phyloP scores from a whole-genome alignment of 2,113 vertebrate species.

The Hydrochoerus hydrochaeris region DNA sequence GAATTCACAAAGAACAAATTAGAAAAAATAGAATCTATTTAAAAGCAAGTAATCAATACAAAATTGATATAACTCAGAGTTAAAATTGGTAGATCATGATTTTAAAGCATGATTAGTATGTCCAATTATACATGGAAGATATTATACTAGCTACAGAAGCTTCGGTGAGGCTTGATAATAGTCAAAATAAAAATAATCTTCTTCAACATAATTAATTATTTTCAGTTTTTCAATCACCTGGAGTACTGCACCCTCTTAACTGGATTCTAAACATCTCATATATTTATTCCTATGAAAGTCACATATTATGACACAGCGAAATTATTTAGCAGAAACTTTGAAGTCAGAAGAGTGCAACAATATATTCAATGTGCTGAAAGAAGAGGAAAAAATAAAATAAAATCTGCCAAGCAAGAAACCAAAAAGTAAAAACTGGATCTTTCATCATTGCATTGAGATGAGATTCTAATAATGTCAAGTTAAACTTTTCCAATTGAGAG shows the following conservation, averaged over 20 bases:
- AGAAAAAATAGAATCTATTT: background rate
- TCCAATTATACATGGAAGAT: background rate
- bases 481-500: background rate
- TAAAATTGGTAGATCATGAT: background rate
- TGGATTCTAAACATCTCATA: background rate
- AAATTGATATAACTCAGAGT: background rate
- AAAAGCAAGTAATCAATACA: background rate
- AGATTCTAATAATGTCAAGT: background rate
- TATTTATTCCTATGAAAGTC: no score
- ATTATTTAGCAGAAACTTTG: background rate
- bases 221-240: background rate
- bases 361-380: background rate
- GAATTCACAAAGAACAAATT: background rate
- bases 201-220: no score
- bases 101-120: background rate
- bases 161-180: background rate
- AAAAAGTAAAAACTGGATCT: background rate
- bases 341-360: background rate
- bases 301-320: no score
- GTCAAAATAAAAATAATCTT: background rate
- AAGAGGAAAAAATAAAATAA: background rate
- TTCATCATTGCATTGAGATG: background rate
- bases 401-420: no score
- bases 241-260: background rate
- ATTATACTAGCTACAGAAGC: background rate